Evolutionary conservation across 2,113 vertebrate genomes (phyloP).

Genomic region (Chaetodon auriga): DNA sequence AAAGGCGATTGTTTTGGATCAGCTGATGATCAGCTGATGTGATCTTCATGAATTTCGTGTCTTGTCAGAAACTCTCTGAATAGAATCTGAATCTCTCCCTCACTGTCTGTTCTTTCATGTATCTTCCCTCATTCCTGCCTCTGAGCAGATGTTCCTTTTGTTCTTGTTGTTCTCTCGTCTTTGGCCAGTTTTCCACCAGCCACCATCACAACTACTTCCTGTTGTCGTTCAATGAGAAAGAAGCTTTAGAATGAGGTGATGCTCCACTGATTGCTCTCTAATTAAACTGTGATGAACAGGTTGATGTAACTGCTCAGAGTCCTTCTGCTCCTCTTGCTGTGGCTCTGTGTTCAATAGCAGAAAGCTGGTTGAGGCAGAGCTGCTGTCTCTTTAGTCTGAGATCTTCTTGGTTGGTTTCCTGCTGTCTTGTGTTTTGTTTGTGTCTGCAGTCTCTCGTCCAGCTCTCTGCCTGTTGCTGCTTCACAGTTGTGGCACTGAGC

Average conservation of each 20-base stretch:
- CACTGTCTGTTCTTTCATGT: neutral
- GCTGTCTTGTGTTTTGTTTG: neutral
- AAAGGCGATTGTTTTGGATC: neutral
- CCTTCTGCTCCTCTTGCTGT: neutral
- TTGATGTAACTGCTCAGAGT: neutral
- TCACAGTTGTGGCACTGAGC: conserved; percentile 7
- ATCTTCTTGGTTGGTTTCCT: conserved; percentile 17
- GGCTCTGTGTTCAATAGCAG: neutral
- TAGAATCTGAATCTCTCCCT: no score
- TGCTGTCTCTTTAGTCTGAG: neutral
- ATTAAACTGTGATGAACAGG: no score
- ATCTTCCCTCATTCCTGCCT: neutral
- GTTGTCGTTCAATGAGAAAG: no score
- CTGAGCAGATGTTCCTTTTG: neutral
- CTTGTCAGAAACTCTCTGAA: neutral
- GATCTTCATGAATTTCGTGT: neutral
- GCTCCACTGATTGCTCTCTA: neutral
- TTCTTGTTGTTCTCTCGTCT: no score
- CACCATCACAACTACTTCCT: no score
- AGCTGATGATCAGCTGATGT: neutral
- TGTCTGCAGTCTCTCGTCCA: neutral
- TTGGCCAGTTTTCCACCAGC: no score
- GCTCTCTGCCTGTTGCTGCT: neutral
- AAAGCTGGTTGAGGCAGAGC: neutral
- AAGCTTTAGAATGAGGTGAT: no score